Conservation (phyloP, 2,797 vertebrate species). For the Dallia pectoralis region DNA sequence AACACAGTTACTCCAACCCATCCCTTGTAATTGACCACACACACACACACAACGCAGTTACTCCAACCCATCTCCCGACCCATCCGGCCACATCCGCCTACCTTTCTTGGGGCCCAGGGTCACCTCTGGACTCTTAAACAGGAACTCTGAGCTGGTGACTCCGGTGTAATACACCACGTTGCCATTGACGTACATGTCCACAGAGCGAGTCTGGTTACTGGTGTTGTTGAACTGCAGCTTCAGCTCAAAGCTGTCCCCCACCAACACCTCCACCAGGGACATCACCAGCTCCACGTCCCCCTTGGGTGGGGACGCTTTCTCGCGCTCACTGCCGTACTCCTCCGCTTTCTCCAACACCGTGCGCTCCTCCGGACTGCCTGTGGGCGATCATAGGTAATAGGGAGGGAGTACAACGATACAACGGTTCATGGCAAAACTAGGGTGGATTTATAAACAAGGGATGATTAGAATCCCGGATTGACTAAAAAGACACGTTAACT, state of each 20-base stretch:
- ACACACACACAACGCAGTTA: not conserved
- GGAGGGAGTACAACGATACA: not conserved
- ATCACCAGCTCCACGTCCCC: conserved; percentile 82
- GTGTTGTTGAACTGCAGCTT: conserved; percentile 81
- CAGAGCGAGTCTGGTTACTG: conserved; percentile 68
- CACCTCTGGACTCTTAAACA: conserved; percentile 73
- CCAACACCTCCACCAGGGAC: conserved; percentile 69
- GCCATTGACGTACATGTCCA: conserved; percentile 79
- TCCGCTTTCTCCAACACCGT: conserved; percentile 86
- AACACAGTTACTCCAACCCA: too few species aligned
- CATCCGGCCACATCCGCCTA: conserved; percentile 62
- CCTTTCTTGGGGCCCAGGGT: conserved; percentile 74
- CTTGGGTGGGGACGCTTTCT: conserved; percentile 44
- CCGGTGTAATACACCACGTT: conserved; percentile 91
- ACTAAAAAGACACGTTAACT: too few species aligned
- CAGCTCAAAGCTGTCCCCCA: conserved; percentile 84
- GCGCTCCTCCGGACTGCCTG: conserved; percentile 87
- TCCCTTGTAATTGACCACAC: not conserved
- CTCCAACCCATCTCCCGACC: too few species aligned
- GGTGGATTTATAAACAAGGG: not conserved
- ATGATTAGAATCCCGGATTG: too few species aligned
- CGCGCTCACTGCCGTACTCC: conserved; percentile 81
- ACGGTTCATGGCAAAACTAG: not conserved
- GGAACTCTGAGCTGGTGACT: conserved; percentile 81
- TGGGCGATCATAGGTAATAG: too few species aligned